phyloP scores from a whole-genome alignment of 2,797 vertebrate species.

The Micropoecilia bifurca region DNA sequence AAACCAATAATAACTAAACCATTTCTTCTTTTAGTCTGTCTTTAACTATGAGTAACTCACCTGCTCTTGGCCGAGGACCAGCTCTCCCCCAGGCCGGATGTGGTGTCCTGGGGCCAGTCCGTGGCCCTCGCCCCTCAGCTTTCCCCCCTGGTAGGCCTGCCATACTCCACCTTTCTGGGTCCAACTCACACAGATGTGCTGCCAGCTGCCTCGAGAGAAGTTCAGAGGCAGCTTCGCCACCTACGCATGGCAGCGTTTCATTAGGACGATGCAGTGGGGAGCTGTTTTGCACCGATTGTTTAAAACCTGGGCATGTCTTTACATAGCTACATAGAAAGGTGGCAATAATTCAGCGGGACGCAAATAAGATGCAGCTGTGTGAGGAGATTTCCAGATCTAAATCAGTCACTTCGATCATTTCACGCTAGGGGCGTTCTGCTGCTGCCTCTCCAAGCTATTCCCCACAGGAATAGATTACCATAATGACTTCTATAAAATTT shows the following conservation, averaged over 20 bases:
- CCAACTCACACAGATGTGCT: constrained; percentile 94
- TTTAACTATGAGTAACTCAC: constrained; percentile 64
- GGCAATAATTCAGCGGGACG: constrained; percentile 1
- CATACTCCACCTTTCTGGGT: constrained; percentile 91
- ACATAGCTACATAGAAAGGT: background rate
- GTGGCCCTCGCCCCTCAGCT: constrained; percentile 87
- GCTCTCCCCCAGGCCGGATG: constrained; percentile 89
- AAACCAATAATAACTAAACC: background rate
- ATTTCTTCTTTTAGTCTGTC: background rate
- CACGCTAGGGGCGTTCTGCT: constrained; percentile 26
- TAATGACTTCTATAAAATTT: constrained; percentile 45
- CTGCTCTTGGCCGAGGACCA: constrained; percentile 96
- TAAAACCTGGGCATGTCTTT: background rate
- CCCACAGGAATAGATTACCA: constrained; percentile 51
- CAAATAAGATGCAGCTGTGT: background rate
- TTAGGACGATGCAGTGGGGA: background rate
- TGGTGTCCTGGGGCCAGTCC: constrained; percentile 92
- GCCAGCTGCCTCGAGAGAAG: constrained; percentile 90
- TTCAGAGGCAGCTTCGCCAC: constrained; percentile 91
- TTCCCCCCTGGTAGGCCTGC: constrained; percentile 93
- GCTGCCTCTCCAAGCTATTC: constrained; percentile 40
- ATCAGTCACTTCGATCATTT: constrained; percentile 16
- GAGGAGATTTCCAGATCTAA: constrained; percentile 7
- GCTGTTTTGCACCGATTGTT: background rate
- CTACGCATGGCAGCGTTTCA: constrained; percentile 70